Evolutionary conservation across 1,140 invertebrate genomes (phyloP).

Genomic region (Oryctes rhinoceros): DNA sequence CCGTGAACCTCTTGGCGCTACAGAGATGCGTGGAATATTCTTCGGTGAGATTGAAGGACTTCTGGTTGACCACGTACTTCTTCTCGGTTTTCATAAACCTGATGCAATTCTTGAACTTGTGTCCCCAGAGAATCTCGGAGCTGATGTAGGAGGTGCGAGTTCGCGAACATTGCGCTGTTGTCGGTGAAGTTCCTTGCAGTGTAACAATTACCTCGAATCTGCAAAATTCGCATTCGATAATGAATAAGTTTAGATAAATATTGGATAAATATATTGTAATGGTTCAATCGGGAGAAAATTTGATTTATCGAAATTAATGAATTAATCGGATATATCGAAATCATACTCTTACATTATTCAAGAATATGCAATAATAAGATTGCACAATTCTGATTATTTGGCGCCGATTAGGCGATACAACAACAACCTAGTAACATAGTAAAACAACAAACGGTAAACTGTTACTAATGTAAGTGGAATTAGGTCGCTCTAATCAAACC

Average conservation of each 20-base stretch:
- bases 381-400: not conserved
- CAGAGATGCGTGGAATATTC: conserved; percentile 92
- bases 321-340: no score
- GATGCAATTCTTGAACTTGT: conserved; percentile 70
- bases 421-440: no score
- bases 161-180: conserved; percentile 78
- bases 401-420: no score
- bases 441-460: no score
- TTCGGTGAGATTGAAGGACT: conserved; percentile 90
- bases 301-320: no score
- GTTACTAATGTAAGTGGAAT: no score
- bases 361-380: not conserved
- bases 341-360: not conserved
- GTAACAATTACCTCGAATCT: conserved; percentile 89
- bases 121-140: conserved; percentile 86
- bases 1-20: conserved; percentile 79
- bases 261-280: not conserved
- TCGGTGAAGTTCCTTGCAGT: conserved; percentile 82
- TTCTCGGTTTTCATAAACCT: conserved; percentile 46
- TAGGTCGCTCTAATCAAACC: no score
- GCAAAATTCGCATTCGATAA: conserved; percentile 56
- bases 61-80: conserved; percentile 59
- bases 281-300: no score
- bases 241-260: conserved; percentile 11
- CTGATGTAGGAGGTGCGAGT: conserved; percentile 83